Evolutionary conservation across 2,113 vertebrate species (phyloP).

Genomic region (Dasypus novemcinctus): DNA sequence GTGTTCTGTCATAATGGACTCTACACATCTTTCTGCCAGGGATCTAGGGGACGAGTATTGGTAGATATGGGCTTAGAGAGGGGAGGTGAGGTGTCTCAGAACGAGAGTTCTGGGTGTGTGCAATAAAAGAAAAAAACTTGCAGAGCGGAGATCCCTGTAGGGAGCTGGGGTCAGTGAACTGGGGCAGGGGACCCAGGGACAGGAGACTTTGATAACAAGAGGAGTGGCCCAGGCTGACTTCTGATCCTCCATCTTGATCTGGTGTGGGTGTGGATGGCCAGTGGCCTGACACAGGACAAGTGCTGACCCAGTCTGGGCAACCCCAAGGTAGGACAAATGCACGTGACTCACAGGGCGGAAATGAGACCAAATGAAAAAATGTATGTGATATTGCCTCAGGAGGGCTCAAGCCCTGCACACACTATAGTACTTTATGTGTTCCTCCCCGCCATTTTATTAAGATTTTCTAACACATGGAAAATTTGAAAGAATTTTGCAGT

Average conservation of each 20-base stretch:
- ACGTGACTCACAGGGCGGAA: not conserved
- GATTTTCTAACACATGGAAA: not conserved
- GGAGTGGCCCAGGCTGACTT: not conserved
- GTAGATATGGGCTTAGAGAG: not conserved
- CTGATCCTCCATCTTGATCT: not conserved
- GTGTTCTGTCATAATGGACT: not conserved
- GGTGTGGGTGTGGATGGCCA: not conserved
- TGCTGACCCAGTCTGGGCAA: not conserved
- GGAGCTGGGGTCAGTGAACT: not conserved
- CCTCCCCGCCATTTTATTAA: not conserved
- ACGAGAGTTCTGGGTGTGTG: not conserved
- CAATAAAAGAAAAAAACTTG: not conserved
- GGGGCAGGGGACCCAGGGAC: not conserved
- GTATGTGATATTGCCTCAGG: not conserved
- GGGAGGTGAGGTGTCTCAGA: not conserved
- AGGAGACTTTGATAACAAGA: not conserved
- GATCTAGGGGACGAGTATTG: not conserved
- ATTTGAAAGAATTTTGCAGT: not conserved
- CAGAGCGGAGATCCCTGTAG: not conserved
- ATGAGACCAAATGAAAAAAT: not conserved
- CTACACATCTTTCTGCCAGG: not conserved
- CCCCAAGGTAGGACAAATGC: not conserved
- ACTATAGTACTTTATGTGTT: not conserved
- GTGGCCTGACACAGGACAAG: not conserved
- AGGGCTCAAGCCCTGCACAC: not conserved